Percentiles rank a stretch among this genome's conserved stretches.
Conservation (phyloP, 2,113 vertebrate genomes). For the Paradoxurus hermaphroditus region DNA sequence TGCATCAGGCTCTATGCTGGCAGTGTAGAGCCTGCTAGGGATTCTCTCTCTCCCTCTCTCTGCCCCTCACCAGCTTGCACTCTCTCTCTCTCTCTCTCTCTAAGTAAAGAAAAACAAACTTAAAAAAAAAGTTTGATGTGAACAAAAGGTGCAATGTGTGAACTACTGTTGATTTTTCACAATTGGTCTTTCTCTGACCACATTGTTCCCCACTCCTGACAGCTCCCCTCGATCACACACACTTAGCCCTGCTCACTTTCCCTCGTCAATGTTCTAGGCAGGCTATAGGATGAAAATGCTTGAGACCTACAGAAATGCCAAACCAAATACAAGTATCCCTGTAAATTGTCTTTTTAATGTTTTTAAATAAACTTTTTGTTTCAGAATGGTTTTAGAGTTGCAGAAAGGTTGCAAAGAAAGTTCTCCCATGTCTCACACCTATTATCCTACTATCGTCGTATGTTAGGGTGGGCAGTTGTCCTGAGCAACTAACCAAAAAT, state of each 20-base stretch:
- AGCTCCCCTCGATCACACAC: too few species aligned
- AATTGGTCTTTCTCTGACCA: not conserved
- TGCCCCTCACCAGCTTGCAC: too few species aligned
- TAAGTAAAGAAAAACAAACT: too few species aligned
- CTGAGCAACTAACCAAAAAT: not conserved
- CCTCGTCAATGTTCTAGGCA: not conserved
- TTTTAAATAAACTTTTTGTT: not conserved
- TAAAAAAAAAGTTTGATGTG: not conserved
- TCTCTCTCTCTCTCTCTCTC: too few species aligned
- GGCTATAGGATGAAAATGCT: not conserved
- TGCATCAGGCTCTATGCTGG: too few species aligned
- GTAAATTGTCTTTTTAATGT: not conserved
- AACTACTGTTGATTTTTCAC: not conserved
- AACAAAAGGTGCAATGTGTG: not conserved
- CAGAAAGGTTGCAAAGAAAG: not conserved
- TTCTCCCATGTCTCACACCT: not conserved
- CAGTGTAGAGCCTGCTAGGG: too few species aligned
- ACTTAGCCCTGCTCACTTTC: not conserved
- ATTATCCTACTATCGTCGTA: not conserved
- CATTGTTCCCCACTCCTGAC: fast-evolving
- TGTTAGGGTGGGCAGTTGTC: fast-evolving
- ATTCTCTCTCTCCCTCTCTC: too few species aligned
- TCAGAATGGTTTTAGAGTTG: not conserved
- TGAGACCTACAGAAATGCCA: not conserved
- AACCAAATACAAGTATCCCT: not conserved